Conservation (phyloP, 2,797 vertebrate species). For the Oryzias sinensis region DNA sequence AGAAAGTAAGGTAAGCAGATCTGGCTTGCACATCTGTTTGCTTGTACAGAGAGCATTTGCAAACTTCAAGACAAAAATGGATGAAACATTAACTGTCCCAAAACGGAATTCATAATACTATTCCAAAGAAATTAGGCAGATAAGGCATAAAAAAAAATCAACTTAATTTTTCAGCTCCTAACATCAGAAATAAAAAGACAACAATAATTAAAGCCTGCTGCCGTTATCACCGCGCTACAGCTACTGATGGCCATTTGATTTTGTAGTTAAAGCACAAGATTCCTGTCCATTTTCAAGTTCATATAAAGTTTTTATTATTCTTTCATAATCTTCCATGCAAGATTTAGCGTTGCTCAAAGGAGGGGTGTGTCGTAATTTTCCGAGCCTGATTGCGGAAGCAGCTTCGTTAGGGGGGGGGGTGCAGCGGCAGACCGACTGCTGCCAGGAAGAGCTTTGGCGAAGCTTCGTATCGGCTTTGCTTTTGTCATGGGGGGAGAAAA, state of each 20-base stretch:
- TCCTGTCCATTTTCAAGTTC: constrained; percentile 16
- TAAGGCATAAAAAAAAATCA: constrained; percentile 40
- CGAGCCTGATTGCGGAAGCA: constrained; percentile 26
- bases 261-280: constrained; percentile 40
- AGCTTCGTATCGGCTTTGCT: constrained; percentile 72
- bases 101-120: constrained; percentile 13
- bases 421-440: constrained; percentile 54
- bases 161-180: constrained; percentile 47
- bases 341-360: constrained; percentile 29
- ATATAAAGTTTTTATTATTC: constrained; percentile 5
- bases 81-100: constrained; percentile 2
- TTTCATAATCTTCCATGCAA: constrained; percentile 42
- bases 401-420: constrained; percentile 28
- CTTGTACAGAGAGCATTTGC: constrained; percentile 9
- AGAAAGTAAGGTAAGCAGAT: constrained; percentile 18
- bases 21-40: constrained; percentile 21
- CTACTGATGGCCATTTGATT: constrained; percentile 58
- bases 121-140: constrained; percentile 38
- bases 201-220: constrained; percentile 55
- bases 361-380: constrained; percentile 27
- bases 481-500: constrained; percentile 75
- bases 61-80: constrained; percentile 11
- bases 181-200: constrained; percentile 49
- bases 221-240: constrained; percentile 64
- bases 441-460: constrained; percentile 88